phyloP scores from a whole-genome alignment of 2,888 invertebrate species.

The Agonopterix subpropinquella region DNA sequence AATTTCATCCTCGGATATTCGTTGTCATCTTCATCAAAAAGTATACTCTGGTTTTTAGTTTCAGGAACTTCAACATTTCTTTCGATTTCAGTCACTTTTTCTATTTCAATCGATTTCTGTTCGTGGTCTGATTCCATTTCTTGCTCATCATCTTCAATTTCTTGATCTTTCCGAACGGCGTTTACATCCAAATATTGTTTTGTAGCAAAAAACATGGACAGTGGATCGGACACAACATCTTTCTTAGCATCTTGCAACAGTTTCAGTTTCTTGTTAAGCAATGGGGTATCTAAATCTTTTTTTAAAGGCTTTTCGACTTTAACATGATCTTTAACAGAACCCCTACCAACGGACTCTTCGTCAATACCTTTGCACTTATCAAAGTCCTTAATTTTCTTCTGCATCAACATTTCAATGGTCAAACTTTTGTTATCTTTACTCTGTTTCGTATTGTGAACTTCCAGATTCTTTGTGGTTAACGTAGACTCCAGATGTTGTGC shows the following conservation, averaged over 20 bases:
- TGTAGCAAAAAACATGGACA: slow-evolving; percentile 14
- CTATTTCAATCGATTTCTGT: too few relatives aligned
- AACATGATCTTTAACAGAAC: slow-evolving; percentile 2
- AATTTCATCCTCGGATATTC: too few relatives aligned
- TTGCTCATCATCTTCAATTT: too few relatives aligned
- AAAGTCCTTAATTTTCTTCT: slow-evolving; percentile 37
- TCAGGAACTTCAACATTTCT: too few relatives aligned
- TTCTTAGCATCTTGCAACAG: slow-evolving; percentile 1
- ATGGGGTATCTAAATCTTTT: not conserved
- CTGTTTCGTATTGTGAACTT: slow-evolving; percentile 5
- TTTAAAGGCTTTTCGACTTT: not conserved
- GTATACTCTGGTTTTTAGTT: too few relatives aligned
- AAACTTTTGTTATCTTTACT: not conserved
- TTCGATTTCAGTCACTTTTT: too few relatives aligned
- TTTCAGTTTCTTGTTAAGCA: slow-evolving; percentile 9
- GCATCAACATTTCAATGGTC: slow-evolving; percentile 15
- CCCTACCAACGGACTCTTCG: slow-evolving; percentile 38
- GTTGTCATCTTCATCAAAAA: too few relatives aligned
- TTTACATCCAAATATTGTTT: slow-evolving; percentile 19
- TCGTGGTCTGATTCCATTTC: too few relatives aligned
- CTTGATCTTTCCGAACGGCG: slow-evolving; percentile 1
- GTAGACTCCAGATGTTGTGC: slow-evolving; percentile 22
- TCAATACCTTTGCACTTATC: slow-evolving; percentile 42
- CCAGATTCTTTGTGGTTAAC: slow-evolving; percentile 24
- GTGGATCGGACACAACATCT: slow-evolving; percentile 4